Percentiles rank a stretch among this genome's conserved stretches.
Conservation (phyloP, 2,113 vertebrate species). For the Tapirus terrestris region DNA sequence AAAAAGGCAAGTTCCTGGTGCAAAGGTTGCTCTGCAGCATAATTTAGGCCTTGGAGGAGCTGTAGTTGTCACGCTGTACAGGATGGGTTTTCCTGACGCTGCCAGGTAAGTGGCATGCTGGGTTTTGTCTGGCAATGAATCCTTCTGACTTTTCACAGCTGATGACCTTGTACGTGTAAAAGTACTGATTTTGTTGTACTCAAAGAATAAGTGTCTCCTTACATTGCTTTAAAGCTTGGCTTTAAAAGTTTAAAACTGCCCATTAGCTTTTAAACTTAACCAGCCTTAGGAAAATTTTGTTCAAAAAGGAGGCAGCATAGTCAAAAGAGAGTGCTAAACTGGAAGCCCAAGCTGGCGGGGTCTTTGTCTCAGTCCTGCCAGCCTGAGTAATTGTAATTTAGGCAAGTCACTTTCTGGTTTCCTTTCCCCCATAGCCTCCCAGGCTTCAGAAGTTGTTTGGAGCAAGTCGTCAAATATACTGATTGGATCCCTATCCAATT, state of each 20-base stretch:
- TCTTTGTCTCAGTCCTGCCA: neutral
- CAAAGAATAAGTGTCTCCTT: neutral
- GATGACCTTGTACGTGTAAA: neutral
- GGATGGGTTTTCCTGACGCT: constrained; percentile 92
- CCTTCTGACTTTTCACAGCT: neutral
- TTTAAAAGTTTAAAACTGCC: constrained; percentile 14
- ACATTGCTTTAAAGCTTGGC: neutral
- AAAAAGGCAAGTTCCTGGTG: constrained; percentile 91
- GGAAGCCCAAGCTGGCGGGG: neutral
- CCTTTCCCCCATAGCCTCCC: neutral
- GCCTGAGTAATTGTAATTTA: neutral
- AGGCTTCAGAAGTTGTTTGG: neutral
- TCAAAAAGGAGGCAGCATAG: neutral
- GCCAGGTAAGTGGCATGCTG: constrained; percentile 64
- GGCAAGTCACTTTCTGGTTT: neutral
- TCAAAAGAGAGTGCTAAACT: neutral
- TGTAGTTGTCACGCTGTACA: constrained; percentile 92
- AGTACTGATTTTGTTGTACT: neutral
- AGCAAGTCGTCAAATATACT: neutral
- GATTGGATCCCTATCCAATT: neutral
- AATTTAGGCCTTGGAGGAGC: constrained; percentile 96
- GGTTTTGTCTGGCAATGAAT: neutral
- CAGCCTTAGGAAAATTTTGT: neutral
- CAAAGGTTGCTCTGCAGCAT: constrained; percentile 95
- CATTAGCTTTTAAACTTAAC: neutral